Conservation (phyloP, 92 coral and sea anemone genomes). For the Bergia puertoricense region DNA sequence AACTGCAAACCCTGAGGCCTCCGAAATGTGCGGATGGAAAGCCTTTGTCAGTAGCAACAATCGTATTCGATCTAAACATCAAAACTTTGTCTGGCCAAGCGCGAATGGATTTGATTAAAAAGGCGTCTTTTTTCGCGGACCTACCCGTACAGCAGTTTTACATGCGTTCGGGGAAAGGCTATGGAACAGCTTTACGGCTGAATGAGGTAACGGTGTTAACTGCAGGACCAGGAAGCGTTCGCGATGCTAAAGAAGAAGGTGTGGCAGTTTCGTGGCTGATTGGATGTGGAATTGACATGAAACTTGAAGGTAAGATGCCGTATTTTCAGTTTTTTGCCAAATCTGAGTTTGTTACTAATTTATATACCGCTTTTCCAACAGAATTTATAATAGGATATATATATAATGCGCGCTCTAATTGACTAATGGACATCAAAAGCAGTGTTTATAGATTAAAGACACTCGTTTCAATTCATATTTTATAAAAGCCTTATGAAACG, state of each 20-base stretch:
- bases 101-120: conserved; percentile 66
- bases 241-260: conserved; percentile 83
- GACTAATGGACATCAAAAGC: no score
- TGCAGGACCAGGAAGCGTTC: conserved; percentile 95
- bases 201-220: conserved; percentile 83
- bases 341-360: no score
- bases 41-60: conserved; percentile 89
- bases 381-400: no score
- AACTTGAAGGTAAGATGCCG: conserved; percentile 61
- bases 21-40: conserved; percentile 69
- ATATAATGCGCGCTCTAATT: no score
- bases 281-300: conserved; percentile 81
- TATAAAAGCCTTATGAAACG: neutral
- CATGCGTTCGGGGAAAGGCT: conserved; percentile 86
- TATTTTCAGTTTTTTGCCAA: no score
- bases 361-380: no score
- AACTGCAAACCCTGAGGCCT: conserved; percentile 61
- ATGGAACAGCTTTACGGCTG: conserved; percentile 84
- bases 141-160: conserved; percentile 59
- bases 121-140: conserved; percentile 70
- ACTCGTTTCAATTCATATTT: neutral
- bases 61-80: conserved; percentile 81
- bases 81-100: conserved; percentile 77
- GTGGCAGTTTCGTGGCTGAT: conserved; percentile 92
- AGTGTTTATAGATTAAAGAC: no score